These are phyloP conservation scores for Leptinotarsa undecemlineata DNA, from an alignment of 1,140 invertebrate species.

Conservation along the genomic window DNA sequence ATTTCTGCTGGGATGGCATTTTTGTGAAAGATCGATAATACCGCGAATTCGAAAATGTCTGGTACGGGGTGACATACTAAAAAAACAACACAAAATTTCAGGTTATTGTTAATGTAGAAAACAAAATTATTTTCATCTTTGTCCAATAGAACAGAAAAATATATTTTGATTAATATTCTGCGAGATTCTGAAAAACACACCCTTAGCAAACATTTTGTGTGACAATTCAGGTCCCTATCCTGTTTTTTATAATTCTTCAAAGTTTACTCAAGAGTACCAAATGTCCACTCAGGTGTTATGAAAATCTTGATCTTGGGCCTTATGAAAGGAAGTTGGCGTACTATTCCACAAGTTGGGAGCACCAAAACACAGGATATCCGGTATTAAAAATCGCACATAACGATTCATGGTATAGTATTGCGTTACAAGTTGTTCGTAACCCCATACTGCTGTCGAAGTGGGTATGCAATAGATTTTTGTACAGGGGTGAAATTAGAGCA, in stretches of 20 bases:
- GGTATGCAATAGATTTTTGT: not conserved
- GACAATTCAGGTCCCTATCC: too few relatives aligned
- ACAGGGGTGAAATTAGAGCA: conserved; percentile 5
- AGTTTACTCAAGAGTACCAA: conserved; percentile 13
- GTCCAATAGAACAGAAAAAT: too few relatives aligned
- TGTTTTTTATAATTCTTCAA: not conserved
- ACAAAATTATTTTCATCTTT: too few relatives aligned
- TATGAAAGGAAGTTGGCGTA: conserved; percentile 50
- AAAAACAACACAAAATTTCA: too few relatives aligned
- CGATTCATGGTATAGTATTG: conserved; percentile 36
- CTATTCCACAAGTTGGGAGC: conserved; percentile 52
- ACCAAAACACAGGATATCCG: conserved; percentile 52
- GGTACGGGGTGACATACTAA: too few relatives aligned
- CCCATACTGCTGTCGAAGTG: conserved; percentile 7
- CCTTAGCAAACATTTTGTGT: too few relatives aligned
- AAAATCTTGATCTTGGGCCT: conserved; percentile 36
- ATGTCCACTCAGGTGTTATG: conserved; percentile 38
- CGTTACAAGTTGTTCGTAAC: conserved; percentile 41
- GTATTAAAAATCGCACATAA: conserved; percentile 39
- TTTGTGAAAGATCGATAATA: too few relatives aligned
- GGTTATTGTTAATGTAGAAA: too few relatives aligned
- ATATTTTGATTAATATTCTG: too few relatives aligned
- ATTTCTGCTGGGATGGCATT: too few relatives aligned
- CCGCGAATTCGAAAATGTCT: too few relatives aligned
- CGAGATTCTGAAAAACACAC: too few relatives aligned